Evolutionary conservation across 2,888 invertebrate genomes (phyloP), one percentile per base, ranked within the genome.

Genomic region (Fragum fragum): DNA sequence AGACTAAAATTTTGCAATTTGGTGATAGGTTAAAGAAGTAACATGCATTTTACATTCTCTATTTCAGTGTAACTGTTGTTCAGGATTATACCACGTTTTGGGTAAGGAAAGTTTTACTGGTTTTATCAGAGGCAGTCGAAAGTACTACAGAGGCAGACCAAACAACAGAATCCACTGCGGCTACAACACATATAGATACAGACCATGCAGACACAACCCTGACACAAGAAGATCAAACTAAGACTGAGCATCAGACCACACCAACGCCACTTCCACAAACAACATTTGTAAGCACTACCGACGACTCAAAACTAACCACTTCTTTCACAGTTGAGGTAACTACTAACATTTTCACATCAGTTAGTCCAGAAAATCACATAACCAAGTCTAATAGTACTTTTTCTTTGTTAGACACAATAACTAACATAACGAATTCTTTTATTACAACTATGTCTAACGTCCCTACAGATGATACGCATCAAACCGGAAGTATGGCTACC

Each of bases 41-140:
- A n/a, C n/a, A n/a, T n/a, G n/a, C n/a, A n/a, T n/a, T 63, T 29
- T 21, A 14, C 32, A 16, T n/a, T 29, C 32, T 36, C 9, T 36
- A 1, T 81, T 79, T 47, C 74, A 88, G 88, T 23, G 87, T 80
- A 1, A 81, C 87, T 18, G 78, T 87, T 21, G 87, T 88, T 0
- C 63, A 84, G 68, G 63, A 72, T 14, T 88, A 84, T 61, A n/a
- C 63, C 0, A 74, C 52, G 26, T 88, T 76, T 36, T 88, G 88
- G 88, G 71, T 72, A 5, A 69, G 26, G 21, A 14, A 68, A 16
- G 28, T 71, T 29, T 21, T 80, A 16, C 6, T 72, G 28, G 36
- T 81, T 1, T 5, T 55, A 16, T n/a, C 52, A 32, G 32, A 11
- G 14, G 23, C 9, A 29, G 47, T 72, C 14, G 75, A n/a, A 47